Conservation (phyloP, 1,140 invertebrate species). For the Paraescarpia echinospica region DNA sequence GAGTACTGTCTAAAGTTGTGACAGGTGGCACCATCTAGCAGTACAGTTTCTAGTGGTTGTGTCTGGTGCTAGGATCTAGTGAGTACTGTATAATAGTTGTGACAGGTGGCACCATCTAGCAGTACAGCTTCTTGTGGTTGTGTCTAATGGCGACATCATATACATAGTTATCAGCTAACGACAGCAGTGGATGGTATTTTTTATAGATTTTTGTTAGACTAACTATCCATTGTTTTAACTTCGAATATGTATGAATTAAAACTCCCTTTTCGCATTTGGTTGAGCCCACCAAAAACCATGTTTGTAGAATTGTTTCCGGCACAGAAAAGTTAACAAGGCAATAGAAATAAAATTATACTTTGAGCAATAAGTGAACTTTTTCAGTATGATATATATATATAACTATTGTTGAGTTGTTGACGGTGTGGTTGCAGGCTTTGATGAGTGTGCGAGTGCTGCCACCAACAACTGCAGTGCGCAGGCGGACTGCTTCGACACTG, state of each 20-base stretch:
- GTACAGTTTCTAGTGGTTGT: background rate
- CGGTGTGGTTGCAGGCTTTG: background rate
- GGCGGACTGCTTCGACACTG: background rate
- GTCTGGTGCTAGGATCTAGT: background rate
- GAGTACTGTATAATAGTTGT: background rate
- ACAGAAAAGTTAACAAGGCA: background rate
- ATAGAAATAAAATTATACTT: background rate
- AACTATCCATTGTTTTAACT: too few relatives aligned
- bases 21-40: background rate
- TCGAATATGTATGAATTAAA: too few relatives aligned
- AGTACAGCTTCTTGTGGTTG: too few relatives aligned
- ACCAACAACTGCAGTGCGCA: background rate
- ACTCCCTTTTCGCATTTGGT: too few relatives aligned
- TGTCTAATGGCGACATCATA: too few relatives aligned
- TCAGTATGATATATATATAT: background rate
- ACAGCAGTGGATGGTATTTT: too few relatives aligned
- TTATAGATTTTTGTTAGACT: too few relatives aligned
- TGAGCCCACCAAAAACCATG: too few relatives aligned
- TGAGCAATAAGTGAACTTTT: background rate
- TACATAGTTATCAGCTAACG: too few relatives aligned
- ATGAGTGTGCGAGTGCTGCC: background rate
- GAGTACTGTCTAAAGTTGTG: too few relatives aligned
- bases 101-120: background rate
- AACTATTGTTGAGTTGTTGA: background rate
- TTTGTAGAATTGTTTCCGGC: too few relatives aligned